Evolutionary conservation across 2,888 invertebrate genomes (phyloP), one percentile per base, ranked within the genome.

Genomic region (Saturnia pavonia): DNA sequence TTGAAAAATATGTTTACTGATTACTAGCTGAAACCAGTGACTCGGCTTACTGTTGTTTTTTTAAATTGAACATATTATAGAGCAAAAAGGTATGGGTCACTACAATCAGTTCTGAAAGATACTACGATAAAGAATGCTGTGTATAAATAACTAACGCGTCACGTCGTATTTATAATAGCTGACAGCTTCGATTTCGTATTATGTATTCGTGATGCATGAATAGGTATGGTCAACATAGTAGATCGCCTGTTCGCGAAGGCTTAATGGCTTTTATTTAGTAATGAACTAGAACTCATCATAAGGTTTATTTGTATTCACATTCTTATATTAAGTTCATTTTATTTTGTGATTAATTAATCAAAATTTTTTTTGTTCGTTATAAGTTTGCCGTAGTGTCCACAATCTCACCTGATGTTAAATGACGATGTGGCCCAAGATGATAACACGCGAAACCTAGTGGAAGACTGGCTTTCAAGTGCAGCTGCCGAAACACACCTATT

Each of bases 231-330:
- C 65, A 65, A 65, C 40, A 65, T 65, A 40, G 65, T 65, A n/a
- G 40, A 65, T 65, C 40, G 40, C 9, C 40, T n/a, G 40, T 40
- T n/a, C 65, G 65, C 65, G 40, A 65, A 40, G 34, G 40, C 65
- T 65, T 65, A 65, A 65, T 65, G 16, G 65, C 65, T 65, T 65
- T 65, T 65, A 65, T 65, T 40, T 40, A 65, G 34, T 40, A 65
- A 65, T 65, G 65, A 65, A 40, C 65, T 65, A 65, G 40, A 65
- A 40, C 65, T n/a, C 65, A 65, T 40, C 65, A 34, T 65, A 65
- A 16, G 7, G 34, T 34, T 65, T 40, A 34, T 65, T 40, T 65
- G 11, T 22, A 65, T 34, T 65, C 40, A 40, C 34, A 65, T 65
- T 65, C 19, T 2, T 40, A 40, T 65, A 65, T 2, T 60, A n/a